These are phyloP conservation scores for Polyergus mexicanus DNA, from an alignment of 1,140 invertebrate genomes.

Conservation along the genomic window DNA sequence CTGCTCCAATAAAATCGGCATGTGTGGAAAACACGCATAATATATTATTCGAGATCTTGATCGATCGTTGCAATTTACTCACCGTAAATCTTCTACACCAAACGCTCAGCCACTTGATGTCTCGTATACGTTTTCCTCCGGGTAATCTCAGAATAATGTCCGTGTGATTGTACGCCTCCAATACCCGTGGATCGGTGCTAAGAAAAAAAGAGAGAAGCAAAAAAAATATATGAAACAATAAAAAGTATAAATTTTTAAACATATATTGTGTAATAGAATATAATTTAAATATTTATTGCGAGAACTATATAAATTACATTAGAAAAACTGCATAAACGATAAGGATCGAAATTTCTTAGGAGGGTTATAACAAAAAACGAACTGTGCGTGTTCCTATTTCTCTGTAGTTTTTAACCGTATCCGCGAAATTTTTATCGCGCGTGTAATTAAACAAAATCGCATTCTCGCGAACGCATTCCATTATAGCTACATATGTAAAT, in stretches of 20 bases:
- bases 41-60: neutral
- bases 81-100: slow-evolving; percentile 97
- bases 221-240: neutral
- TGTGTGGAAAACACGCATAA: neutral
- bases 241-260: slow-evolving; percentile 13
- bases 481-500: neutral
- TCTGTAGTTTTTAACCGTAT: neutral
- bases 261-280: neutral
- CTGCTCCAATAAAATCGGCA: neutral
- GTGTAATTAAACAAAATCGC: neutral
- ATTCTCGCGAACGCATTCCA: neutral
- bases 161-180: slow-evolving; percentile 91
- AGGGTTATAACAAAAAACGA: neutral
- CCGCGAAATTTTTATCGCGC: neutral
- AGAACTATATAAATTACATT: neutral
- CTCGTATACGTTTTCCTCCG: slow-evolving; percentile 92
- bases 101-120: slow-evolving; percentile 95
- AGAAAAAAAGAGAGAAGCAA: slow-evolving; percentile 47
- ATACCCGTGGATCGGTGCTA: slow-evolving; percentile 91
- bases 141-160: slow-evolving; percentile 95
- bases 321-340: too few relatives aligned
- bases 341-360: neutral
- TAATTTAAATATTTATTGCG: slow-evolving; percentile 2
- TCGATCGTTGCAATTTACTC: slow-evolving; percentile 83
- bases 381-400: neutral